A percentile compares a stretch with the other conserved stretches of the same genome.
These are phyloP conservation scores for Athene noctua DNA, from an alignment of 2,113 vertebrate species.

Conservation along the genomic window DNA sequence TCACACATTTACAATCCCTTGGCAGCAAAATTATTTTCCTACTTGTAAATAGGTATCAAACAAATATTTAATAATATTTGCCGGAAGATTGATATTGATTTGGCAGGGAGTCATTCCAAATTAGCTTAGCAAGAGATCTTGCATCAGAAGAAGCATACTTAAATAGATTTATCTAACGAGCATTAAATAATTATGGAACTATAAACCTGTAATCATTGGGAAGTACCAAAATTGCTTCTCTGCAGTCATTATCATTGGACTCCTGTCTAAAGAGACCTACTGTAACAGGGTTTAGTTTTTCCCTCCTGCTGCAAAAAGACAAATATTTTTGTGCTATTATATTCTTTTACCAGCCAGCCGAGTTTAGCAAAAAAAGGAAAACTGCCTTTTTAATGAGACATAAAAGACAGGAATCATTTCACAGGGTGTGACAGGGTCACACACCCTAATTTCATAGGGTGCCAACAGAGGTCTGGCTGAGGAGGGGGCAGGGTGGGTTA, in stretches of 20 bases:
- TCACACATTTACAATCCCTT: slow-evolving; percentile 75
- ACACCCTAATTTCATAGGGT: background rate
- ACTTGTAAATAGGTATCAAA: slow-evolving; percentile 81
- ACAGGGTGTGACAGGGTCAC: background rate
- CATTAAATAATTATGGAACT: slow-evolving; percentile 54
- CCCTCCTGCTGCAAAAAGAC: background rate
- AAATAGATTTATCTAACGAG: slow-evolving; percentile 50
- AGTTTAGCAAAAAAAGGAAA: background rate
- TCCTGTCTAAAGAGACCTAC: background rate
- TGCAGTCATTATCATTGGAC: background rate
- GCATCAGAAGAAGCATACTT: slow-evolving; percentile 21
- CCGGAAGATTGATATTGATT: slow-evolving; percentile 75
- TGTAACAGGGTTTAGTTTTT: background rate
- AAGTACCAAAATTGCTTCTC: slow-evolving; percentile 42
- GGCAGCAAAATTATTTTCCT: slow-evolving; percentile 78
- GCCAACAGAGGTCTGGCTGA: background rate
- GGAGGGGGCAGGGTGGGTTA: background rate
- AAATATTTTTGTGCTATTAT: background rate
- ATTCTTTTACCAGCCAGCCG: background rate
- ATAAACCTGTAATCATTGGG: slow-evolving; percentile 29
- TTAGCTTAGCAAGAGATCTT: slow-evolving; percentile 54
- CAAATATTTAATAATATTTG: slow-evolving; percentile 82
- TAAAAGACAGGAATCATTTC: background rate
- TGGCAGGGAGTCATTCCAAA: slow-evolving; percentile 59
- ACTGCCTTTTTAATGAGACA: background rate